phyloP scores from a whole-genome alignment of 2,797 vertebrate species.

The Glossophaga mutica region DNA sequence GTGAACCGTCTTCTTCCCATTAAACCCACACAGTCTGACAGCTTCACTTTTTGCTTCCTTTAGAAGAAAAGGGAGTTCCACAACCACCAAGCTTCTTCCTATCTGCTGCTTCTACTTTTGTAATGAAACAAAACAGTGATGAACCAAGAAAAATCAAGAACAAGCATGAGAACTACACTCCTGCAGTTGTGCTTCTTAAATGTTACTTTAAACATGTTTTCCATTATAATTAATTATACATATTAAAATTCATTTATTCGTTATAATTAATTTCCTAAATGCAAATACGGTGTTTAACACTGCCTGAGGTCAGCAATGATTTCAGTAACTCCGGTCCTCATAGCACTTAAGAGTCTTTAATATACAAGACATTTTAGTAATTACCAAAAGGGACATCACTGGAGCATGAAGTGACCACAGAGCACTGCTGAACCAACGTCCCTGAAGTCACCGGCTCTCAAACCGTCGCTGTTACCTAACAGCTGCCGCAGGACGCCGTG shows the following conservation, averaged over 20 bases:
- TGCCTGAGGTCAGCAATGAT: not conserved
- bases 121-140: conserved; percentile 9
- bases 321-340: not conserved
- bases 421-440: conserved; percentile 5
- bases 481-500: not conserved
- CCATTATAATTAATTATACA: not conserved
- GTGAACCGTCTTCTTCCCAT: not conserved
- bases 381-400: conserved; percentile 11
- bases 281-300: not conserved
- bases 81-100: conserved; percentile 24
- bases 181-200: not conserved
- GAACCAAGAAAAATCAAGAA: conserved; percentile 4
- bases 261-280: not conserved
- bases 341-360: not conserved
- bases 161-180: not conserved
- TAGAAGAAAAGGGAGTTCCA: conserved; percentile 28
- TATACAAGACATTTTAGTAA: not conserved
- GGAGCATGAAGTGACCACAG: not conserved
- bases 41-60: not conserved
- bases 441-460: conserved; percentile 1
- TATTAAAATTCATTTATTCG: not conserved
- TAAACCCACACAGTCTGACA: not conserved
- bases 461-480: conserved; percentile 57
- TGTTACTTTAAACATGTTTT: not conserved
- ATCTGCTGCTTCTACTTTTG: not conserved